Conservation (phyloP, 2,797 vertebrate species). For the Agapornis canus region DNA sequence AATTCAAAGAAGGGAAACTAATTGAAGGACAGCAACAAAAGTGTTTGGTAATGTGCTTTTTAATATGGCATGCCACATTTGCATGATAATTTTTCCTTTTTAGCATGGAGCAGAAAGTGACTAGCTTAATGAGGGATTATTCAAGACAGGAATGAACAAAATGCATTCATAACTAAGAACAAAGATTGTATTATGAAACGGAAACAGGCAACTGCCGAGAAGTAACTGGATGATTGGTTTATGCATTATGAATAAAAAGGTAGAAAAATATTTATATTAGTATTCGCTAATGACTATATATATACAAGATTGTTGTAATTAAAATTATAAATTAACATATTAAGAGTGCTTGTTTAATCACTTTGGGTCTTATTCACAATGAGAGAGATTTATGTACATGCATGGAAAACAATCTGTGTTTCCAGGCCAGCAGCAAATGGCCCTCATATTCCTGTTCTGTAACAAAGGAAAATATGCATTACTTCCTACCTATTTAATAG, state of each 20-base stretch:
- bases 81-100: slow-evolving; percentile 84
- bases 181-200: slow-evolving; percentile 81
- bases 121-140: slow-evolving; percentile 84
- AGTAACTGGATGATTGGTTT: slow-evolving; percentile 82
- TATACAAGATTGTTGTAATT: slow-evolving; percentile 83
- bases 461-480: slow-evolving; percentile 51
- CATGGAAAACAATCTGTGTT: slow-evolving; percentile 74
- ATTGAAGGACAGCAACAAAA: slow-evolving; percentile 82
- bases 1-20: slow-evolving; percentile 83
- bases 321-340: slow-evolving; percentile 86
- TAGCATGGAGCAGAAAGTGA: slow-evolving; percentile 80
- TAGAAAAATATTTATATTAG: slow-evolving; percentile 86
- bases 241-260: slow-evolving; percentile 83
- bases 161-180: slow-evolving; percentile 83
- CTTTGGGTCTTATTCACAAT: slow-evolving; percentile 73
- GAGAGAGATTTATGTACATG: slow-evolving; percentile 75
- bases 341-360: slow-evolving; percentile 83
- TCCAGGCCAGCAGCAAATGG: slow-evolving; percentile 62
- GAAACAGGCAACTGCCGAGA: slow-evolving; percentile 79
- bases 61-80: slow-evolving; percentile 80
- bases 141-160: slow-evolving; percentile 80
- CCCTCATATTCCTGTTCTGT: slow-evolving; percentile 40
- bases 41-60: slow-evolving; percentile 80
- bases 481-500: slow-evolving; percentile 55
- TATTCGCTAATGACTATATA: slow-evolving; percentile 83